Evolutionary conservation across 2,113 vertebrate genomes (phyloP).

Genomic region (Bufo bufo): DNA sequence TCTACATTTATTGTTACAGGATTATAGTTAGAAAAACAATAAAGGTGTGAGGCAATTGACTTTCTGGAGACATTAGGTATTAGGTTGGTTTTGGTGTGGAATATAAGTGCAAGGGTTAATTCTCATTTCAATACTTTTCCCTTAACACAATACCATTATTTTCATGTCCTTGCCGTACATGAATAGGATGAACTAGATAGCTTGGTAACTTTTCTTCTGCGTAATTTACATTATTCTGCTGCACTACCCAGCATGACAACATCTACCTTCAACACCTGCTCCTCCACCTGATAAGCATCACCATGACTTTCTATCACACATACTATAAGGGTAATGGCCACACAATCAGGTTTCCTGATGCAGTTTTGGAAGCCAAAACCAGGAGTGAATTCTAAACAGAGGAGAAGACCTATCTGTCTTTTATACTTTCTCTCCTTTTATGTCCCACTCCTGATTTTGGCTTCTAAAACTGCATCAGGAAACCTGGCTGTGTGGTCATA

Average conservation of each 20-base stretch:
- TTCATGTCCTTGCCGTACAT: background rate
- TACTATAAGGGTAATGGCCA: background rate
- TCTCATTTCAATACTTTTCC: background rate
- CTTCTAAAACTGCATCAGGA: too few species aligned
- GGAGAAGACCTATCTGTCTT: too few species aligned
- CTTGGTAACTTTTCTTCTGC: background rate
- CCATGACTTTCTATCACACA: background rate
- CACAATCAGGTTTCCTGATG: too few species aligned
- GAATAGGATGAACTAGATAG: background rate
- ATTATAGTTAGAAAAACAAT: background rate
- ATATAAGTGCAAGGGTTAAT: background rate
- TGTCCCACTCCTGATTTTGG: too few species aligned
- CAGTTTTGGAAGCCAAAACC: too few species aligned
- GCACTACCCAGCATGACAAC: background rate
- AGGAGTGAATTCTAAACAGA: too few species aligned
- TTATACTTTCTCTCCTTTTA: too few species aligned
- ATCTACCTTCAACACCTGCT: background rate
- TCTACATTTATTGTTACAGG: background rate
- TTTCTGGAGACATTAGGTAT: background rate
- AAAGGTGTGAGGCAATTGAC: background rate
- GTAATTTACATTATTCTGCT: background rate
- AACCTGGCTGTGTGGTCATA: too few species aligned
- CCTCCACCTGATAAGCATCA: background rate
- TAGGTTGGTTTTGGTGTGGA: too few species aligned
- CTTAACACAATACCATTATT: background rate